A percentile compares a stretch with the other conserved stretches of the same genome.
Conservation (phyloP, 64 coral and sea anemone genomes). For the Dendronephthya gigantea region DNA sequence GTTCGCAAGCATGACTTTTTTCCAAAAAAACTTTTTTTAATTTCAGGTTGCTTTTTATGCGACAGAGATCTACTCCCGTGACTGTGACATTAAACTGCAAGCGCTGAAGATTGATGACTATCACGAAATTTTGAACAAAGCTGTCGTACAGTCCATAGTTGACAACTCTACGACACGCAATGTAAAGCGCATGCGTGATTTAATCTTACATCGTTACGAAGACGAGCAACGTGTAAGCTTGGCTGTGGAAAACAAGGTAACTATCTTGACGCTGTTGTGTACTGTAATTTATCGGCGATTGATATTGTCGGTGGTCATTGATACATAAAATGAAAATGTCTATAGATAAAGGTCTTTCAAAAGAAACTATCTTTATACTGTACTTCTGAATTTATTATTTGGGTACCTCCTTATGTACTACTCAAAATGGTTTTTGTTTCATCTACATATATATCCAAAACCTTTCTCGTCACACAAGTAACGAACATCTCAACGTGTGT, state of each 20-base stretch:
- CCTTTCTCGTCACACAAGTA: neutral
- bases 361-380: no score
- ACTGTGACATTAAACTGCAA: slow-evolving; percentile 53
- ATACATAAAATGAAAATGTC: no score
- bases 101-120: slow-evolving; percentile 39
- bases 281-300: no score
- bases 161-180: slow-evolving; percentile 49
- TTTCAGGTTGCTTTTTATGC: slow-evolving; percentile 5
- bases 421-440: no score
- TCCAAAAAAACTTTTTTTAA: neutral
- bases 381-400: no score
- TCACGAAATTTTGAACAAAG: slow-evolving; percentile 28
- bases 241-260: slow-evolving; percentile 69
- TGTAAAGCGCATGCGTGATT: slow-evolving; percentile 79
- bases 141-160: slow-evolving; percentile 49
- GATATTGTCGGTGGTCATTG: no score
- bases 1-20: no score
- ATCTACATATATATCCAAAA: no score
- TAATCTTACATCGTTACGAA: slow-evolving; percentile 79
- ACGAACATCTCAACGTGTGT: neutral
- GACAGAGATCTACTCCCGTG: slow-evolving; percentile 59
- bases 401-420: no score
- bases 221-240: slow-evolving; percentile 41
- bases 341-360: no score
- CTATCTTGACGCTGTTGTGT: no score